phyloP scores from a whole-genome alignment of 92 coral and sea anemone species.

The Scolanthus callimorphus region DNA sequence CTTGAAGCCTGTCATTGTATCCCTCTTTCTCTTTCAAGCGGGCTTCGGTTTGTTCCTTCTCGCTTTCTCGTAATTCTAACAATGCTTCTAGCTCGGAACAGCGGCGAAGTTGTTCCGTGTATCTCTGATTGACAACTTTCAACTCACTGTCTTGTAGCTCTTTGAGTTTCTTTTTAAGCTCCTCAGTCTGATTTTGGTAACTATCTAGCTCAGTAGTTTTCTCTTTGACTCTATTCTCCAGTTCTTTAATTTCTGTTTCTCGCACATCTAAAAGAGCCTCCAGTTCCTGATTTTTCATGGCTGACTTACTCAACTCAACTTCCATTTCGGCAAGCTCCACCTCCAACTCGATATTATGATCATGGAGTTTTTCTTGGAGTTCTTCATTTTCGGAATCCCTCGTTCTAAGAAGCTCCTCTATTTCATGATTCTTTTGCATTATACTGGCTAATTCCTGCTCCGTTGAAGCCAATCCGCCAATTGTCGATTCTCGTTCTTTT shows the following conservation, averaged over 20 bases:
- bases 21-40: conserved; percentile 18
- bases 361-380: conserved; percentile 50
- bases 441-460: conserved; percentile 68
- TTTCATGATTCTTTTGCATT: conserved; percentile 67
- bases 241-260: conserved; percentile 57
- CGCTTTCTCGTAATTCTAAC: conserved; percentile 46
- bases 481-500: conserved; percentile 45
- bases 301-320: conserved; percentile 46
- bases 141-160: conserved; percentile 18
- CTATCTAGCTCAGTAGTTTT: conserved; percentile 36
- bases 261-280: conserved; percentile 65
- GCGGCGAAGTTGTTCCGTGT: conserved; percentile 1
- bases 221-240: conserved; percentile 55
- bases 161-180: conserved; percentile 40
- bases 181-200: conserved; percentile 31
- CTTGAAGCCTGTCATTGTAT: conserved; percentile 23
- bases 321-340: conserved; percentile 65
- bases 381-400: conserved; percentile 76
- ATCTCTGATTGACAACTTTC: conserved; percentile 1
- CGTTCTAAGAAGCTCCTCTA: conserved; percentile 60
- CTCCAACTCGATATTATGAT: conserved; percentile 69
- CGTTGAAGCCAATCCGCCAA: conserved; percentile 71
- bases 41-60: conserved; percentile 22
- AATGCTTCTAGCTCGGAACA: conserved; percentile 44
- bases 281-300: conserved; percentile 56